Evolutionary conservation across 2,113 vertebrate genomes (phyloP).

Genomic region (Neotragus moschatus): DNA sequence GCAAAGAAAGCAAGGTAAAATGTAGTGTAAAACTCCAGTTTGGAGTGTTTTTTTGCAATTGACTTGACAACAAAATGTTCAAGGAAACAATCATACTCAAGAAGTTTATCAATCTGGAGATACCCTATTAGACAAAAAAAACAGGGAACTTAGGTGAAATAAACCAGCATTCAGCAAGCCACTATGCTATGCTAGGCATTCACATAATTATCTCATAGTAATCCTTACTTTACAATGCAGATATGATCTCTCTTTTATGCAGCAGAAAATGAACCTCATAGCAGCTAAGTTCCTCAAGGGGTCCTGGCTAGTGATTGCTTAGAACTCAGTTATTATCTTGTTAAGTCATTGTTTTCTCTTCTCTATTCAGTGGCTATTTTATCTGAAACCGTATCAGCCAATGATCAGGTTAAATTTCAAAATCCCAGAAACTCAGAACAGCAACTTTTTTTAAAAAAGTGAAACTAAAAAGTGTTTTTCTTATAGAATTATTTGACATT

Average conservation of each 20-base stretch:
- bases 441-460: not conserved
- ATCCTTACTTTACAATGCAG: not conserved
- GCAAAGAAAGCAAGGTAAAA: constrained; percentile 16
- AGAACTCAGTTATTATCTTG: not conserved
- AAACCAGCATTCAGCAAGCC: not conserved
- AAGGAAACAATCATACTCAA: not conserved
- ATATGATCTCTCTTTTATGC: not conserved
- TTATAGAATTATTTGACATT: not conserved
- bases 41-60: not conserved
- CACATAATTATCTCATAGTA: not conserved
- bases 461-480: not conserved
- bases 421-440: not conserved
- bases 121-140: not conserved
- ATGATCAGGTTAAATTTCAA: not conserved
- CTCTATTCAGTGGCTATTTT: not conserved
- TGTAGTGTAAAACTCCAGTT: not conserved
- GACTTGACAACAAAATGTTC: not conserved
- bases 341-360: not conserved
- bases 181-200: not conserved
- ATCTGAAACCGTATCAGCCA: not conserved
- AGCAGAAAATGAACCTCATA: not conserved
- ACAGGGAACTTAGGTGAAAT: not conserved
- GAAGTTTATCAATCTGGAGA: not conserved
- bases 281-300: not conserved
- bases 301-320: not conserved